phyloP scores from a whole-genome alignment of 64 coral and sea anemone genomes.

The Trachythela sp. region DNA sequence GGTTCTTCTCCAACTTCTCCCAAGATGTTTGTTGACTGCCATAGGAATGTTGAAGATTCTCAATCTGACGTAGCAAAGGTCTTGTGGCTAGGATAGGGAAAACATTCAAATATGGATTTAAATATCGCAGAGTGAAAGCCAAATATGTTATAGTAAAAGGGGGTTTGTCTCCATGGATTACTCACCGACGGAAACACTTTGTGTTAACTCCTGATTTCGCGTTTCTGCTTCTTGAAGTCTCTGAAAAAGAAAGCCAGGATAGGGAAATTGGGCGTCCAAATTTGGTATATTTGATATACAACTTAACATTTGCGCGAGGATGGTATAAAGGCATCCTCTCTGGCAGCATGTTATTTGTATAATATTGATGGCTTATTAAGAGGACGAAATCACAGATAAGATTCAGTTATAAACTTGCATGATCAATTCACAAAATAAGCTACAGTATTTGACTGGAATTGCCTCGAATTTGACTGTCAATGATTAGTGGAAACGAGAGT shows the following conservation, averaged over 20 bases:
- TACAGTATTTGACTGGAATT: no score
- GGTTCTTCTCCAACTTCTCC: slow-evolving; percentile 85
- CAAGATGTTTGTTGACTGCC: slow-evolving; percentile 74
- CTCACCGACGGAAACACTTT: slow-evolving; percentile 82
- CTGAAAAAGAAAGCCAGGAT: slow-evolving; percentile 35
- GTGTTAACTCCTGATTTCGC: slow-evolving; percentile 87
- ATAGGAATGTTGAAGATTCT: slow-evolving; percentile 87
- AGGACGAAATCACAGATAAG: no score
- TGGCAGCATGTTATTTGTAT: no score
- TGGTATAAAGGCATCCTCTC: no score
- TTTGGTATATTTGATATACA: no score
- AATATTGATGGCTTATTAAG: no score
- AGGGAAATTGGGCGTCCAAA: background rate
- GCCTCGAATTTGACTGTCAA: no score
- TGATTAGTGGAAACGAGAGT: no score
- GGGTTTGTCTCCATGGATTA: background rate
- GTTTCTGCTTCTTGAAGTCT: slow-evolving; percentile 91
- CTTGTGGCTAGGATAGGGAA: slow-evolving; percentile 85
- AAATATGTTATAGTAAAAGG: no score
- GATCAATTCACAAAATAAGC: no score
- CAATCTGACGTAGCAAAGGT: slow-evolving; percentile 89
- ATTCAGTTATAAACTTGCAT: no score
- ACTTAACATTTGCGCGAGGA: no score
- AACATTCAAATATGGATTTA: background rate
- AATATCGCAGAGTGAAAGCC: background rate